Base-by-base conservation (phyloP, 2,888 invertebrate species). In the Oasisia sp. region DNA sequence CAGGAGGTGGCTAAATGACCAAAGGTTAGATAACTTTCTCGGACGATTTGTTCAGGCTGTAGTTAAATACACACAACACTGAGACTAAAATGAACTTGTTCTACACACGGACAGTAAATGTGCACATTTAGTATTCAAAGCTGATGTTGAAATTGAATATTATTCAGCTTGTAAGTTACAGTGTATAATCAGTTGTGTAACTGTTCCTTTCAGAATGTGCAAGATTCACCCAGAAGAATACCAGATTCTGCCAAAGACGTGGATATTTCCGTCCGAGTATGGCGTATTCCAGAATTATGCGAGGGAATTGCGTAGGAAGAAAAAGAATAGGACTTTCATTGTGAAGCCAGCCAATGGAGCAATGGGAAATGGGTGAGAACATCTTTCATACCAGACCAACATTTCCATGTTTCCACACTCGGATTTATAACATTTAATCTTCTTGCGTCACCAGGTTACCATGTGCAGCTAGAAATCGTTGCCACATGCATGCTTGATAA, bases 341-440 rank as follows among this genome's bases (percentile, higher is more conserved):
- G 94, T 95, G 32, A 96, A 96, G 94, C 96, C 96, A 9, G 94
- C 96, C 14, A 96, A 96, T 94, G 96, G 96, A 91, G 96, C 96
- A 90, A 96, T 96, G 94, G 96, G 96, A 58, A 96, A 96, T 94
- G 96, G 96, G 96, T 96, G 74, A 74, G 74, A 74, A 74, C 74
- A 74, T 74, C 27, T 74, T 74, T 74, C 74, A 1, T 74, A n/a
- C 27, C 74, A 74, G 7, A 74, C 74, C 74, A 74, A 19, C 74
- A 74, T 74, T 74, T 74, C 74, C 74, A 27, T 74, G 27, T 74
- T 74, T 14, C 74, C 74, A 74, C 27, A 27, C 74, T 74, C 27
- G 27, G 74, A 74, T 74, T n/a, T 74, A 27, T 27, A 27, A 27
- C 74, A 74, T 19, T 27, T 74, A n/a, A n/a, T 38, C 38, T 1